Base-by-base conservation (phyloP, 2,797 vertebrate species). In the Varecia variegata region DNA sequence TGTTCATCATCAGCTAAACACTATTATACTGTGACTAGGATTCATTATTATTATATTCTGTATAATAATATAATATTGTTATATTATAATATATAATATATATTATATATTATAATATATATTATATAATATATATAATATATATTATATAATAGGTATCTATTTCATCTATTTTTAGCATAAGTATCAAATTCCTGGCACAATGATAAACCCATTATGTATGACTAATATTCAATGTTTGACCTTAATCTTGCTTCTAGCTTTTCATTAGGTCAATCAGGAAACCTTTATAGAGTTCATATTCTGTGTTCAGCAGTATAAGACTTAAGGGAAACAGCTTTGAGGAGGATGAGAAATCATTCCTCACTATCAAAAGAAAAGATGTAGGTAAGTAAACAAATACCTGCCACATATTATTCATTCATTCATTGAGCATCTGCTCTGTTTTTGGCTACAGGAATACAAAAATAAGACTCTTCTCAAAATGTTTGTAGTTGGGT, bases 231-330 rank as follows among this genome's bases (percentile, higher is more conserved):
- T 56, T 94, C 21, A 67, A 1, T 43, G 23, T 96, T 94, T 90
- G 73, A 90, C 71, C 93, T 96, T 87, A 92, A 86, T 95, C 84
- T 96, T 93, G 56, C 87, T 87, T 38, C 21, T 90, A 62, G 71
- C 47, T 96, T 96, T 93, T 97, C 80, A 96, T 95, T 95, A 90
- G 65, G 80, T 94, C 73, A 79, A 62, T 94, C 76, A 95, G 67
- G 80, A 76, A 96, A 84, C 1, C 12, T 97, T 96, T 62, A 94
- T 73, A 40, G 47, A 93, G 80, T 95, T 90, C 21, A 56, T 77
- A 70, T 73, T 83, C 93, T 90, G 11, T 93, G 54, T 13, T 88
- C n/a, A 90, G 85, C 25, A 85, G 25, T 89, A 47, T 35, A 84
- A 25, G 56, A 77, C 43, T 93, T 94, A 54, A 38, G 14, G 12